Evolutionary conservation across 2,113 vertebrate genomes (phyloP), one percentile per base, ranked within the genome.

Genomic region (Hepsetus odoe): DNA sequence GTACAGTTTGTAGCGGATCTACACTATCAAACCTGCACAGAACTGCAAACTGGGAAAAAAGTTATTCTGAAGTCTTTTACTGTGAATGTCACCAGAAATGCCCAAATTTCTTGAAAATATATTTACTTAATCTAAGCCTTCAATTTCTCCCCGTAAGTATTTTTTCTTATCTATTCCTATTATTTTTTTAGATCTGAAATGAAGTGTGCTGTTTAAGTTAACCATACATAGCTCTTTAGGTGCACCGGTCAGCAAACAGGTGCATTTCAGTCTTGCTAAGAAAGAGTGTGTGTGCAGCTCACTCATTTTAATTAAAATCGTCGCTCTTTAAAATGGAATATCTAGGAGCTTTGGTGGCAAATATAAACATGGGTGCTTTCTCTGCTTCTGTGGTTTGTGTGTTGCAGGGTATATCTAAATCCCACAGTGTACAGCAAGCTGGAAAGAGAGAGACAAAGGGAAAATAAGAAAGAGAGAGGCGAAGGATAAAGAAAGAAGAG

Each of bases 21-120:
- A 42, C 33, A 68, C 22, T 62, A 55, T 53, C 46, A 72, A n/a
- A 35, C 11, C 46, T 55, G 18, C 35, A 10, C 20, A 33, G 40
- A 33, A 79, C 33, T 6, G 18, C 53, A 59, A 12, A 26, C n/a
- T 49, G 38, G 24, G 66, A 42, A 61, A n/a, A 70, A 70, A 20
- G n/a, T 40, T 35, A 18, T 59, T 35, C 53, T 33, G 44, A 70
- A 46, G 55, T 35, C 14, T 20, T 66, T 77, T 59, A 77, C 30
- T 46, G 32, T 49, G 30, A 61, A 69, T 71, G 55, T 77, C 58
- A 77, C 66, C 75, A 70, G 65, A 70, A 70, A 59, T 59, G 65
- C 49, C 75, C 49, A 14, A 77, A 49, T 70, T 71, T 77, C 76
- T n/a, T n/a, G n/a, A n/a, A n/a, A n/a, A n/a, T n/a, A n/a, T n/a